A percentile compares a stretch with the other conserved stretches of the same genome.
Evolutionary conservation across 2,888 invertebrate genomes (phyloP).

Genomic region (Julus scandinavius): DNA sequence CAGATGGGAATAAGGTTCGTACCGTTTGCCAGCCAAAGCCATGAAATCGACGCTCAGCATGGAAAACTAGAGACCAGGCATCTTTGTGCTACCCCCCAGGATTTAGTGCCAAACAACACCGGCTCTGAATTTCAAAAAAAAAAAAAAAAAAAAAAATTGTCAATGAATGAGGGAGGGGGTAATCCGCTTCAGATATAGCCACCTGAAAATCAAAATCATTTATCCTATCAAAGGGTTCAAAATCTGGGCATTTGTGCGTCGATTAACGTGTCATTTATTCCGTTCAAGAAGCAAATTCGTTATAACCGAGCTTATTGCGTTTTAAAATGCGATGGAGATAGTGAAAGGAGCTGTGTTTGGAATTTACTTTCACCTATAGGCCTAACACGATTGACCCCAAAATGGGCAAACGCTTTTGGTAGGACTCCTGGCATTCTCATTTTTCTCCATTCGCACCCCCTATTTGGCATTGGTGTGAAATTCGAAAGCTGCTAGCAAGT

Average conservation of each 20-base stretch:
- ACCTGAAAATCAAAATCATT: neutral
- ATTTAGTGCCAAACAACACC: neutral
- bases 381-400: conserved; percentile 15
- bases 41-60: neutral
- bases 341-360: neutral
- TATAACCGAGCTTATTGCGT: too few relatives aligned
- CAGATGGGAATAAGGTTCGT: conserved; percentile 1
- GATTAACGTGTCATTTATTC: neutral
- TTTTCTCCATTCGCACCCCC: neutral
- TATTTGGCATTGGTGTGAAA: conserved; percentile 24
- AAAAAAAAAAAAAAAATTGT: neutral
- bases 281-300: too few relatives aligned
- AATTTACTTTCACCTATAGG: neutral
- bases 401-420: neutral
- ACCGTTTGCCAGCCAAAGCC: neutral
- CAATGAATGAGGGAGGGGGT: neutral
- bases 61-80: neutral
- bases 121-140: neutral
- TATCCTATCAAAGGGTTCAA: neutral
- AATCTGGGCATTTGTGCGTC: neutral
- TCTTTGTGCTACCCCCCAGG: neutral
- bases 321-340: neutral
- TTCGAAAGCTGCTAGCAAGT: neutral
- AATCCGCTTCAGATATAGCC: neutral
- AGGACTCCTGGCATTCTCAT: neutral